These are phyloP conservation scores for Lepilemur septentrionalis DNA, from an alignment of 2,797 vertebrate genomes.

Conservation along the genomic window DNA sequence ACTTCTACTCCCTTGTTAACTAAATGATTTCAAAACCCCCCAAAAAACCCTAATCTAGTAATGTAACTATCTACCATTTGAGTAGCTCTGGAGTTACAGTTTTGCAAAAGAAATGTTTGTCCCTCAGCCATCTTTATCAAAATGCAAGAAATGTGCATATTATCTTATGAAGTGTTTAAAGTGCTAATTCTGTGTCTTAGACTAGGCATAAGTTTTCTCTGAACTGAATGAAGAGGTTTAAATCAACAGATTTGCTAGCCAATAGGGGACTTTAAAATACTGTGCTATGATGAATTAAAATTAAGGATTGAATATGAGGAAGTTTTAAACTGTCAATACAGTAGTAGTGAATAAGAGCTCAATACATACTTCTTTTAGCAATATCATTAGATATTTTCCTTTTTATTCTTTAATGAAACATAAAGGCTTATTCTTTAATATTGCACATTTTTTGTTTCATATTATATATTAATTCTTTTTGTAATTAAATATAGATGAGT, in stretches of 20 bases:
- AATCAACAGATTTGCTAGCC: background rate
- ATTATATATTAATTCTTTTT: background rate
- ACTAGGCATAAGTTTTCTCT: background rate
- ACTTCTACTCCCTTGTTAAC: background rate
- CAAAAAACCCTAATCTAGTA: background rate
- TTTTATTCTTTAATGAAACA: background rate
- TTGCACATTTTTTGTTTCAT: background rate
- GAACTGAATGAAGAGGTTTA: background rate
- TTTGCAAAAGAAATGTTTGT: conserved; percentile 52
- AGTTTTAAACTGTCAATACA: background rate
- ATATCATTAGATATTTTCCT: background rate
- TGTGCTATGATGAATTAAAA: background rate
- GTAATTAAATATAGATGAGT: background rate
- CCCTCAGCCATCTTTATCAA: background rate
- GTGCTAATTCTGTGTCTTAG: conserved; percentile 24
- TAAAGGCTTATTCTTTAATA: background rate
- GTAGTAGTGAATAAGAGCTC: background rate
- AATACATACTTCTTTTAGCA: background rate
- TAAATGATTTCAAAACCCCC: conserved; percentile 3
- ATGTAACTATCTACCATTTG: background rate
- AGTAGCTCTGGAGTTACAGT: conserved; percentile 35
- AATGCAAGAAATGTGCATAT: conserved; percentile 48
- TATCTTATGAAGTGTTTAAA: conserved; percentile 28
- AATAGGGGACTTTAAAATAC: background rate
- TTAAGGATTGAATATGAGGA: background rate